These are phyloP conservation scores for Dolichotis patagonum DNA, from an alignment of 2,113 vertebrate genomes.

Conservation along the genomic window DNA sequence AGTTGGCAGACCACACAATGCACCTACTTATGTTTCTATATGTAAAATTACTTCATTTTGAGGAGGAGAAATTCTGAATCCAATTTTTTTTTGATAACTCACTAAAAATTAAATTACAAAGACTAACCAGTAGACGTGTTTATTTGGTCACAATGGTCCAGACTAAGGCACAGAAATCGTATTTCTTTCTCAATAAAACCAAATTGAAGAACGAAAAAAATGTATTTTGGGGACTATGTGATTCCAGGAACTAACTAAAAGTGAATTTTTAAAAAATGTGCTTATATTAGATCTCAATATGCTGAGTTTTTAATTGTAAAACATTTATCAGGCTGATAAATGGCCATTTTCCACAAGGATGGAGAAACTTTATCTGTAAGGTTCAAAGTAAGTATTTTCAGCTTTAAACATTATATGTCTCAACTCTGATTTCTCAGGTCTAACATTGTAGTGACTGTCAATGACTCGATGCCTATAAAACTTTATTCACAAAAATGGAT, in stretches of 20 bases:
- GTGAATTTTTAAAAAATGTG: not conserved
- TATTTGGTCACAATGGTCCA: not conserved
- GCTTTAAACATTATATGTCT: not conserved
- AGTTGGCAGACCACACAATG: not conserved
- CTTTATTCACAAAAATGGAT: not conserved
- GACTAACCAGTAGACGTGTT: not conserved
- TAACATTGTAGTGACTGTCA: not conserved
- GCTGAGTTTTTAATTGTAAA: not conserved
- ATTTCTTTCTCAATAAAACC: not conserved
- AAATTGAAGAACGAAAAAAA: not conserved
- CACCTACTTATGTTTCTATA: not conserved
- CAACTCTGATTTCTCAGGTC: not conserved
- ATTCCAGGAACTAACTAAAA: not conserved
- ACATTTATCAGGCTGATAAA: not conserved
- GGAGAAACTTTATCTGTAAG: not conserved
- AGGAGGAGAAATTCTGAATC: not conserved
- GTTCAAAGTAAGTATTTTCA: not conserved
- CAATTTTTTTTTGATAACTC: not conserved
- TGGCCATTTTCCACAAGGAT: not conserved
- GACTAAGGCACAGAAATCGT: not conserved
- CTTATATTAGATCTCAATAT: not conserved
- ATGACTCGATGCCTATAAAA: not conserved
- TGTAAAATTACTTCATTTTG: constrained; percentile 1
- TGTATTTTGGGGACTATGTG: not conserved
- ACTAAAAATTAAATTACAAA: not conserved